Evolutionary conservation across 1,140 invertebrate species (phyloP).

Genomic region (Drosophila arizonae): DNA sequence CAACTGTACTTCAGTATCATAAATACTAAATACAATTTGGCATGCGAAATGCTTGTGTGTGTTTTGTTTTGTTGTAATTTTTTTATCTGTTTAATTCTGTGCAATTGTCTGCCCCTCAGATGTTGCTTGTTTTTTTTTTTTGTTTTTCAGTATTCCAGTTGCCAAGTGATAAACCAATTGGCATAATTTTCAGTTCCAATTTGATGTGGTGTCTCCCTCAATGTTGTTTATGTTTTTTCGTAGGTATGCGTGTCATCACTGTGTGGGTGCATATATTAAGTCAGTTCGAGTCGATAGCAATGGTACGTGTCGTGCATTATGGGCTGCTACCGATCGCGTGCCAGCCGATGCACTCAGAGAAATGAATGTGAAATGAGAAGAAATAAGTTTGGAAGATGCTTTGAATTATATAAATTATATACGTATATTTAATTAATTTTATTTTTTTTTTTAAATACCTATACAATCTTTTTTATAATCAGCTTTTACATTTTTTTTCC

Average conservation of each 20-base stretch:
- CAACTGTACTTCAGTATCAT: conserved; percentile 56
- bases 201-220: conserved; percentile 48
- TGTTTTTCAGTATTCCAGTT: conserved; percentile 36
- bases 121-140: conserved; percentile 6
- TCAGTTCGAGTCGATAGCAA: conserved; percentile 33
- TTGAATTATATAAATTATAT: no score
- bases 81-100: conserved; percentile 21
- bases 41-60: conserved; percentile 37
- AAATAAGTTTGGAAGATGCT: no score
- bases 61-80: conserved; percentile 6
- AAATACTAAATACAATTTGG: conserved; percentile 53
- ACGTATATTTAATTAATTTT: no score
- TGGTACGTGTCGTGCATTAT: conserved; percentile 65
- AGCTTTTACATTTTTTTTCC: no score
- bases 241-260: conserved; percentile 66
- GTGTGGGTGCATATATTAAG: conserved; percentile 80
- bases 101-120: conserved; percentile 17
- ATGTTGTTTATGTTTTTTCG: conserved; percentile 36
- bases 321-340: conserved; percentile 64
- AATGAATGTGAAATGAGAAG: conserved; percentile 14
- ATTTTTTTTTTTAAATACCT: no score
- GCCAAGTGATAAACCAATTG: conserved; percentile 76
- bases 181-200: conserved; percentile 68
- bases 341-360: conserved; percentile 49
- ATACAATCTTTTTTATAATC: no score